phyloP scores from a whole-genome alignment of 2,797 vertebrate genomes.

The Pseudochirops cupreus region DNA sequence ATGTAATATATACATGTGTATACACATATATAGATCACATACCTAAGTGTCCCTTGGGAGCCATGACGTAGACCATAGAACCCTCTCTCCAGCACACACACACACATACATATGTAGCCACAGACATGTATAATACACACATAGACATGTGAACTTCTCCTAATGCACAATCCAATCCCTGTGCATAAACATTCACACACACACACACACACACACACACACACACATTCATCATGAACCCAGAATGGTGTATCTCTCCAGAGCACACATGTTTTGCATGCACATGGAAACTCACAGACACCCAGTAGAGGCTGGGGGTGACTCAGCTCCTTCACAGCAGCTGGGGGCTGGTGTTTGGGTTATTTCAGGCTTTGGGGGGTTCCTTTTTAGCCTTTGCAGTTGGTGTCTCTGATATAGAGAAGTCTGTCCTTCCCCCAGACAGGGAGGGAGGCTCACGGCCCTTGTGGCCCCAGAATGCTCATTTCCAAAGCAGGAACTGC shows the following conservation, averaged over 20 bases:
- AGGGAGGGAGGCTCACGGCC: background rate
- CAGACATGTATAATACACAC: background rate
- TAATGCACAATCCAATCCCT: background rate
- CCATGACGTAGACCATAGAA: too few relatives aligned
- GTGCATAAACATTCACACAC: background rate
- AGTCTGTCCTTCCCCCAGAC: constrained; percentile 26
- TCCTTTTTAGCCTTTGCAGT: constrained; percentile 47
- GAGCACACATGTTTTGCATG: background rate
- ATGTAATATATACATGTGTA: too few relatives aligned
- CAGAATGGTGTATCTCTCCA: background rate
- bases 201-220: background rate
- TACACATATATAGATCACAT: too few relatives aligned
- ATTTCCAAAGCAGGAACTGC: constrained; percentile 59
- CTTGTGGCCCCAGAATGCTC: constrained; percentile 40
- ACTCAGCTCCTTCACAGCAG: constrained; percentile 23
- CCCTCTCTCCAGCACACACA: background rate
- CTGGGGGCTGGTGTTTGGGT: constrained; percentile 9
- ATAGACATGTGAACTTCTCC: background rate
- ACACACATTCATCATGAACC: rapidly evolving
- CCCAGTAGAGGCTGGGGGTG: background rate
- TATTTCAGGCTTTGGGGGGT: background rate
- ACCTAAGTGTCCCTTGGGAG: too few relatives aligned
- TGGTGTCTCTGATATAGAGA: constrained; percentile 46
- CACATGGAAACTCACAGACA: background rate
- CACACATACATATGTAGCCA: background rate